Conservation (phyloP, 2,113 vertebrate species). For the Ptilonorhynchus violaceus region DNA sequence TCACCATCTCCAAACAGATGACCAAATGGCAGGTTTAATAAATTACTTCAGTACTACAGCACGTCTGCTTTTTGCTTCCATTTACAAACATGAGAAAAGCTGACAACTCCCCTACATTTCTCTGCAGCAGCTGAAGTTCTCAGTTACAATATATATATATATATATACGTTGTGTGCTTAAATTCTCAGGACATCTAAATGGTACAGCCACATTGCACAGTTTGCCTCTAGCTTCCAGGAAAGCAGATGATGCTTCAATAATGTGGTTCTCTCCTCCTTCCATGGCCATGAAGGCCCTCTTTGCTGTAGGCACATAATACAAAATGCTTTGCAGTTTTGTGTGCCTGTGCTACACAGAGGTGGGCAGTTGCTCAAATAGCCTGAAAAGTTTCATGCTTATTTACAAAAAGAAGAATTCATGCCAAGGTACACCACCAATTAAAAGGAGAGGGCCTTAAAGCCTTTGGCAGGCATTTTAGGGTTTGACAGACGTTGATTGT, state of each 20-base stretch:
- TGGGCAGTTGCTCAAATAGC: neutral
- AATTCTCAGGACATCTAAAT: neutral
- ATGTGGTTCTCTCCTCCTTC: neutral
- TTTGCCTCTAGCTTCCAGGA: neutral
- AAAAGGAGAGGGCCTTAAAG: neutral
- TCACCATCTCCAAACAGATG: neutral
- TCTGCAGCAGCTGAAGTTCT: neutral
- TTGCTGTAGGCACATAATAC: neutral
- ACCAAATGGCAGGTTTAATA: neutral
- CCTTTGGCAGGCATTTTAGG: neutral
- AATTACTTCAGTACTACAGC: neutral
- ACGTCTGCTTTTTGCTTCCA: neutral
- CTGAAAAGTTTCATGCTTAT: neutral
- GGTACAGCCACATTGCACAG: neutral
- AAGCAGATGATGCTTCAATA: neutral
- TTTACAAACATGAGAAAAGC: neutral
- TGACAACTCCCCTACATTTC: neutral
- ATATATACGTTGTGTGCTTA: neutral
- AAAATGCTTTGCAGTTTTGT: neutral
- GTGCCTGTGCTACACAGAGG: neutral
- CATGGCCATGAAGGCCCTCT: neutral
- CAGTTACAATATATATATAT: fast-evolving
- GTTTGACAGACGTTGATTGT: neutral
- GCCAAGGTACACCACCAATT: neutral
- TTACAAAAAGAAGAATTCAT: neutral